phyloP scores from a whole-genome alignment of 2,113 vertebrate genomes.

The Mola mola region DNA sequence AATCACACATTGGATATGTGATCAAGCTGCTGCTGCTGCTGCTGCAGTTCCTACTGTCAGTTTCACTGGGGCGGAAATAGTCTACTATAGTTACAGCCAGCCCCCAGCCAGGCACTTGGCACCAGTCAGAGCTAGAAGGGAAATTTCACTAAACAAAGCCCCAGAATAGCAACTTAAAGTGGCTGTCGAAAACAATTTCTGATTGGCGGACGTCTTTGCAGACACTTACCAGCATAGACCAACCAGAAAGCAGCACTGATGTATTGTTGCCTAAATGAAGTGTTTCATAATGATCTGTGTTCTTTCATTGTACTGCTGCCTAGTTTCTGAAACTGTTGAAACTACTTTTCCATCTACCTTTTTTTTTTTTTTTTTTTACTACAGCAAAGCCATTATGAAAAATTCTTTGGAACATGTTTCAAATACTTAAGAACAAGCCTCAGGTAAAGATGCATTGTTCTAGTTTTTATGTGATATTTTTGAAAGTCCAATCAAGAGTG shows the following conservation, averaged over 20 bases:
- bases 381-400: neutral
- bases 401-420: slow-evolving; percentile 21
- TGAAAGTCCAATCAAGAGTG: slow-evolving; percentile 14
- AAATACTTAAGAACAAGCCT: slow-evolving; percentile 1
- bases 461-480: slow-evolving; percentile 17
- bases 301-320: slow-evolving; percentile 9
- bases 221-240: slow-evolving; percentile 16
- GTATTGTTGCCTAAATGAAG: neutral
- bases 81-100: slow-evolving; percentile 41
- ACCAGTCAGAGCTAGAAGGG: slow-evolving; percentile 48
- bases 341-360: slow-evolving; percentile 6
- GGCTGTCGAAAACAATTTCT: slow-evolving; percentile 44
- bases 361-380: slow-evolving; percentile 9
- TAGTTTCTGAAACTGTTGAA: no score
- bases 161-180: slow-evolving; percentile 45
- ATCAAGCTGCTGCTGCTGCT: slow-evolving; percentile 41
- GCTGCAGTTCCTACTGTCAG: slow-evolving; percentile 25
- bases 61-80: slow-evolving; percentile 41
- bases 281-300: slow-evolving; percentile 16
- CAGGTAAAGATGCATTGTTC: slow-evolving; percentile 13
- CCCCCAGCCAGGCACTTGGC: slow-evolving; percentile 59
- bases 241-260: neutral
- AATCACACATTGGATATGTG: slow-evolving; percentile 50
- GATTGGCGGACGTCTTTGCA: slow-evolving; percentile 42
- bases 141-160: slow-evolving; percentile 37